Evolutionary conservation across 2,888 invertebrate genomes (phyloP).

Genomic region (Noctua janthina): DNA sequence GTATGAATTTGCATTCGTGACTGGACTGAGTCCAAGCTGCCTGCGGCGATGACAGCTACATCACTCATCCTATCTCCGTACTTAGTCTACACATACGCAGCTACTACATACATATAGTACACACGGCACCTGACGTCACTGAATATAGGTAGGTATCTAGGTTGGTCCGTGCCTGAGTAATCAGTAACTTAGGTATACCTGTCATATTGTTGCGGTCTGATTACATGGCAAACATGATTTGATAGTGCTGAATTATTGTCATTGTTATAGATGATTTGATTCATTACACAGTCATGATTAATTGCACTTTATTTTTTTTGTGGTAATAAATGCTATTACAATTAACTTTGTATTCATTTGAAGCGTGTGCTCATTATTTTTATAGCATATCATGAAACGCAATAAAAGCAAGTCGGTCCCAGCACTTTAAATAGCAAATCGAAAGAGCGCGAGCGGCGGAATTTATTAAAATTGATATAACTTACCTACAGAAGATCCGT

Average conservation of each 20-base stretch:
- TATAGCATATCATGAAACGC: neutral
- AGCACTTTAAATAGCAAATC: slow-evolving; percentile 44
- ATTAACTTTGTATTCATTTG: neutral
- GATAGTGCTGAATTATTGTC: slow-evolving; percentile 55
- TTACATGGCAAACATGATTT: slow-evolving; percentile 57
- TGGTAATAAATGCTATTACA: slow-evolving; percentile 1
- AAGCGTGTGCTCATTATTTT: neutral
- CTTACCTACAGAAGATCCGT: slow-evolving; percentile 56
- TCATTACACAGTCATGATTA: slow-evolving; percentile 6
- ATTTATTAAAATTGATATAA: slow-evolving; percentile 65
- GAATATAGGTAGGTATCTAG: slow-evolving; percentile 38
- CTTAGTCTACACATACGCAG: slow-evolving; percentile 51
- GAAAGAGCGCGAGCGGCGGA: slow-evolving; percentile 24
- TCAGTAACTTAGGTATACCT: slow-evolving; percentile 42
- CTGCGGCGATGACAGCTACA: slow-evolving; percentile 81
- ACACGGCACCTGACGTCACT: slow-evolving; percentile 48
- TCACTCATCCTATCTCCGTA: slow-evolving; percentile 72
- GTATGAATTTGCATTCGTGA: slow-evolving; percentile 84
- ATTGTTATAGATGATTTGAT: slow-evolving; percentile 43
- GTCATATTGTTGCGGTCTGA: slow-evolving; percentile 50
- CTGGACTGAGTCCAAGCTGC: slow-evolving; percentile 80
- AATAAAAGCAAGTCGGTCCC: neutral
- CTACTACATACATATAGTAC: slow-evolving; percentile 19
- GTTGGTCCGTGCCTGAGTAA: slow-evolving; percentile 45
- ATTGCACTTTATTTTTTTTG: neutral